Conservation (phyloP, 2,113 vertebrate species). For the Myotis lucifugus region DNA sequence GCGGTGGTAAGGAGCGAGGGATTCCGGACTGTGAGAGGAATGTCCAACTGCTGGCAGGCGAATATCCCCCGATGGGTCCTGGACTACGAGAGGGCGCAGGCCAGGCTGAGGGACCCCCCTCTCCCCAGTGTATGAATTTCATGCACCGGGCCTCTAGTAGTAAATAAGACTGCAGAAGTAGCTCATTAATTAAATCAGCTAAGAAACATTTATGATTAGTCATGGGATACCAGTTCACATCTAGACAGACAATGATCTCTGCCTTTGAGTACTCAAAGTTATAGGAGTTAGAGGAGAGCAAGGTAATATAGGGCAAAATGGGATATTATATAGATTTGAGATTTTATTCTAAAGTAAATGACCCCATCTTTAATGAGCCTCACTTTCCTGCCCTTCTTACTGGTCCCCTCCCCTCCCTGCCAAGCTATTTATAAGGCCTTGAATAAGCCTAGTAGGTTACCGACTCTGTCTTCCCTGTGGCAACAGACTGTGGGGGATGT, state of each 20-base stretch:
- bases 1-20: no score
- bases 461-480: background rate
- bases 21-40: no score
- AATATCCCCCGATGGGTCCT: no score
- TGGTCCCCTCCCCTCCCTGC: background rate
- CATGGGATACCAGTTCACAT: background rate
- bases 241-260: background rate
- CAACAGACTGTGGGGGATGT: background rate
- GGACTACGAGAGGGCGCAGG: no score
- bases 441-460: accelerated
- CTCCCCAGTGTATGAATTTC: no score
- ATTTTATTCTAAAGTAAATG: background rate
- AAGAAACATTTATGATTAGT: background rate
- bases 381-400: background rate
- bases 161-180: background rate
- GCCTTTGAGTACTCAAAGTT: background rate
- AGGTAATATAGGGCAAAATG: background rate
- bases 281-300: background rate
- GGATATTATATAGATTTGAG: background rate
- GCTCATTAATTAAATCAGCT: no score
- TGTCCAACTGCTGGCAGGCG: no score
- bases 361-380: background rate
- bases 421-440: no score
- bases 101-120: no score
- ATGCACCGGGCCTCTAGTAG: no score